Base-by-base conservation (phyloP, 2,113 vertebrate genomes). In the Delphinapterus leucas region DNA sequence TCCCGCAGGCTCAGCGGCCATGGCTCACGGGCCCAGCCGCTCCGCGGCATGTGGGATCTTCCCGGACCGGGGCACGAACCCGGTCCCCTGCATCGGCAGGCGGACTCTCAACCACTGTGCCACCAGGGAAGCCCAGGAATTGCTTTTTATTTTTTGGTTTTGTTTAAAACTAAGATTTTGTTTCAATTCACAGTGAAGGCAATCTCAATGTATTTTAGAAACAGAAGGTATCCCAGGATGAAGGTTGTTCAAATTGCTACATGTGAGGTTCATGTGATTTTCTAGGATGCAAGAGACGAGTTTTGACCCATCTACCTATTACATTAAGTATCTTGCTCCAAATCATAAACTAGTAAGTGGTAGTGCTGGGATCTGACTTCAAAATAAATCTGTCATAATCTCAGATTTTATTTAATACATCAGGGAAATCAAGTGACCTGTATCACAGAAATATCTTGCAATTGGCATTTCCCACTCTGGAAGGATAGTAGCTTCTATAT, bases 101-200 rank as follows among this genome's bases (percentile, higher is more conserved):
- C 9, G 8, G 44, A 47, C 44, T 47, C 44, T 47, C 44, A 47
- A 47, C 44, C 44, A 47, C 44, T 47, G 41, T 7, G 8, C 44
- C 44, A 47, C 44, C 44, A 11, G 44, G 44, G 44, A 47, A 47
- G 44, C 44, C 9, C 44, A 47, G 44, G 21, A 90, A 77, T 15
- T 90, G 18, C 2, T 94, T 94, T 81, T 58, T 47, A 85, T 21
- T 77, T 81, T 88, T 44, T 77, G 44, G 49, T 93, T 88, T 81
- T 87, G 47, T 80, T 85, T 58, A 90, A 71, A 93, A 86, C 20
- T 86, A 74, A 93, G 73, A 77, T 84, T 79, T 68, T 76, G n/a
- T 77, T 92, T 96, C n/a, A 55, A 73, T 41, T 71, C 63, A 76
- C 18, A 85, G 71, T 74, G 55, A 81, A 94, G 88, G 49, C 44